Conservation (phyloP, 2,113 vertebrate genomes). For the Phrynosoma platyrhinos region DNA sequence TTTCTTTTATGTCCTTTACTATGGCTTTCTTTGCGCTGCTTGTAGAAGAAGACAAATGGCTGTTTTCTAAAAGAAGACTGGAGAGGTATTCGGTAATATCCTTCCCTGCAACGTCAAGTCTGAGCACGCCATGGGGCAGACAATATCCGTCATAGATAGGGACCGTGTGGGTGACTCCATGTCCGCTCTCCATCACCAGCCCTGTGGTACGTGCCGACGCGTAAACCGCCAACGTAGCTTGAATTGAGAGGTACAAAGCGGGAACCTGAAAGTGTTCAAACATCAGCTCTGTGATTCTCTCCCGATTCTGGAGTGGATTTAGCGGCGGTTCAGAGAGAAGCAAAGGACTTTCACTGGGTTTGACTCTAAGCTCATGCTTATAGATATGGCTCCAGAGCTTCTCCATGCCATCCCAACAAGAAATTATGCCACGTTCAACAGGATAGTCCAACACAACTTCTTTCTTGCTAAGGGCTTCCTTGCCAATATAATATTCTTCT, state of each 20-base stretch:
- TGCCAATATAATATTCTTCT: slow-evolving; percentile 87
- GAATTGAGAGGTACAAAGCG: slow-evolving; percentile 50
- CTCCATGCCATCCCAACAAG: slow-evolving; percentile 89
- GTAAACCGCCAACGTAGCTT: slow-evolving; percentile 43
- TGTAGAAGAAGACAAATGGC: slow-evolving; percentile 78
- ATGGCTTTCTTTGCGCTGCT: slow-evolving; percentile 84
- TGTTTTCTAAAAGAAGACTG: slow-evolving; percentile 86
- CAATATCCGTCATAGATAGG: slow-evolving; percentile 52
- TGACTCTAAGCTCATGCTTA: slow-evolving; percentile 27
- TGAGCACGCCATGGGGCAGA: slow-evolving; percentile 11
- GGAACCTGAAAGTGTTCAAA: slow-evolving; percentile 55
- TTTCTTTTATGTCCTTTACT: slow-evolving; percentile 71
- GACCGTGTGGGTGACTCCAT: slow-evolving; percentile 78
- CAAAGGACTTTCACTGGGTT: slow-evolving; percentile 36
- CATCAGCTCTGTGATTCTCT: slow-evolving; percentile 53
- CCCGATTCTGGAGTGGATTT: slow-evolving; percentile 42
- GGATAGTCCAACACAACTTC: slow-evolving; percentile 87
- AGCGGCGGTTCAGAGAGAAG: slow-evolving; percentile 40
- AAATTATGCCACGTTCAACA: slow-evolving; percentile 87
- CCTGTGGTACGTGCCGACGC: slow-evolving; percentile 46
- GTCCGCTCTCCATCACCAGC: slow-evolving; percentile 85
- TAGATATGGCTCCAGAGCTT: slow-evolving; percentile 60
- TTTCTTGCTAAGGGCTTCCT: slow-evolving; percentile 87
- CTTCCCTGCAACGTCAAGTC: slow-evolving; percentile 15
- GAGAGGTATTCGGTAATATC: slow-evolving; percentile 88